Percentiles rank a stretch among this genome's conserved stretches.
Conservation (phyloP, 2,797 vertebrate species). For the Yasuhikotakia modesta region DNA sequence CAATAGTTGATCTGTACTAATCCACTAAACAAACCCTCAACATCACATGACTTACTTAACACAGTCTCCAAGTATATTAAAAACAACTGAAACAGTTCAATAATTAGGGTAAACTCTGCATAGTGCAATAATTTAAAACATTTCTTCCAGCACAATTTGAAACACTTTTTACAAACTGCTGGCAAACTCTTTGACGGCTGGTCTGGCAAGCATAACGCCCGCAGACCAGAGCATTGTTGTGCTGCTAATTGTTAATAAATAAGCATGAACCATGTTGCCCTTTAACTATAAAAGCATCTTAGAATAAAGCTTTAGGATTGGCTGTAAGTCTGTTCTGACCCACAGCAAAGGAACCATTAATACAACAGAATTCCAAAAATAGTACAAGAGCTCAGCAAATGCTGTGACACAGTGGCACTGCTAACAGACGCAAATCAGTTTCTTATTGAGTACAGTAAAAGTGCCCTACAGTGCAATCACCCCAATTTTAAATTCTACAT, state of each 20-base stretch:
- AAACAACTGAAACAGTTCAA: not conserved
- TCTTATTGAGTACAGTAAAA: too few species aligned
- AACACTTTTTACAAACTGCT: not conserved
- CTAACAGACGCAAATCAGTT: conserved; percentile 33
- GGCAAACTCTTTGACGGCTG: not conserved
- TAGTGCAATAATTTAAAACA: not conserved
- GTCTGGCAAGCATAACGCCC: conserved; percentile 22
- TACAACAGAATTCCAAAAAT: conserved; percentile 9
- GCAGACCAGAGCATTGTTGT: not conserved
- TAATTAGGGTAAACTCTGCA: not conserved
- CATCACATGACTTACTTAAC: not conserved
- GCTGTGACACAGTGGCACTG: conserved; percentile 34
- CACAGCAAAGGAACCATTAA: conserved; percentile 39
- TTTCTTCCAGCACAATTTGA: not conserved
- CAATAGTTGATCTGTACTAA: not conserved
- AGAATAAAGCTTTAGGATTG: conserved; percentile 28
- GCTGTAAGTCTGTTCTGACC: conserved; percentile 23
- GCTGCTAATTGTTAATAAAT: conserved; percentile 30
- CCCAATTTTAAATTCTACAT: too few species aligned
- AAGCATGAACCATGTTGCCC: conserved; percentile 15
- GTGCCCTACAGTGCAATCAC: too few species aligned
- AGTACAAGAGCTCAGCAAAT: conserved; percentile 29
- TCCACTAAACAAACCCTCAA: conserved; percentile 10
- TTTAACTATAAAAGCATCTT: conserved; percentile 21
- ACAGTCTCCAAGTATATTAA: conserved; percentile 2